Evolutionary conservation across 2,888 invertebrate genomes (phyloP).

Genomic region (Ceraclea dissimilis): DNA sequence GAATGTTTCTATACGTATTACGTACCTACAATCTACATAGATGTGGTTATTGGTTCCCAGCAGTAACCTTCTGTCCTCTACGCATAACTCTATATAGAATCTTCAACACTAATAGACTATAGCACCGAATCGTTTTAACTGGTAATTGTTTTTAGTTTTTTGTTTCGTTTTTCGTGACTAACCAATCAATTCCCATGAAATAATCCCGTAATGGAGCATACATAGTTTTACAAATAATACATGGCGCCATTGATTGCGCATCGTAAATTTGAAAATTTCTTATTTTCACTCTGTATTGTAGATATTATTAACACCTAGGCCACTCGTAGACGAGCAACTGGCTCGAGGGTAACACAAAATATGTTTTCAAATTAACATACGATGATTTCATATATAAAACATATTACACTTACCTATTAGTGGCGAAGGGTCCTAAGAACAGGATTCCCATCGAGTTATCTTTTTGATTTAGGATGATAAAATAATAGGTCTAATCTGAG

Average conservation of each 20-base stretch:
- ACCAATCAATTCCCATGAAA: conserved; percentile 15
- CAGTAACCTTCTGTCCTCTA: background rate
- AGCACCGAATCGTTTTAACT: conserved; percentile 14
- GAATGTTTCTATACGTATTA: no score
- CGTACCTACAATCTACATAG: no score
- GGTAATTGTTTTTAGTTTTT: conserved; percentile 3
- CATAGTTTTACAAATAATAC: conserved; percentile 17
- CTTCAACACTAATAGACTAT: conserved; percentile 1
- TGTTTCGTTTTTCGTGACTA: conserved; percentile 13
- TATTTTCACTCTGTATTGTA: background rate
- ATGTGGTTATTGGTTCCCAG: background rate
- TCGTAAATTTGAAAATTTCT: background rate
- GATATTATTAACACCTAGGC: no score
- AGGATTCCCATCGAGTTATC: no score
- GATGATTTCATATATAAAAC: no score
- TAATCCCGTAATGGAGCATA: conserved; percentile 16
- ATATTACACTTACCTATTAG: no score
- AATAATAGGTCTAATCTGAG: no score
- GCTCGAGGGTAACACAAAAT: no score
- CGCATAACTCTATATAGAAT: background rate
- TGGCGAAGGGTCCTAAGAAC: no score
- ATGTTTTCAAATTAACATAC: no score
- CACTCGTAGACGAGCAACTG: no score
- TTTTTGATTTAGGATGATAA: no score
- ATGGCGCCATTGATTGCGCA: conserved; percentile 12